Conservation (phyloP, 1,140 invertebrate species). For the Macrobrachium rosenbergii region DNA sequence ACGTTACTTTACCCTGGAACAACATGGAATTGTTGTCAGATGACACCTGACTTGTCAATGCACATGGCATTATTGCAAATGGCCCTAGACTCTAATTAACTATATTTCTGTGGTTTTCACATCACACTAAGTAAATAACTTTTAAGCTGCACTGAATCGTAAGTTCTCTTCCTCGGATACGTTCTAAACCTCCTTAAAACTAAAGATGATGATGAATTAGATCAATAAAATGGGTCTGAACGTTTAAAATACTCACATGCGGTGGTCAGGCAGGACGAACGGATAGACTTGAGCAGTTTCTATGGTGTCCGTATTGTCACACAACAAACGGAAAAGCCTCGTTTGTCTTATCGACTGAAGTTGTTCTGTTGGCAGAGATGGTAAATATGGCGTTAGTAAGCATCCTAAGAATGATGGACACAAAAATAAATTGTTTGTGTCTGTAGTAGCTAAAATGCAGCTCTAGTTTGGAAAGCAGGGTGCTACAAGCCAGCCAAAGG, state of each 20-base stretch:
- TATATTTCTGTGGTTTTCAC: too few species aligned
- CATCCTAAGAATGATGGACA: not conserved
- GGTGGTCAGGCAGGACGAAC: conserved; percentile 87
- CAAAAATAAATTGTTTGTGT: not conserved
- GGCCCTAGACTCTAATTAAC: too few species aligned
- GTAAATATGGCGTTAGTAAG: not conserved
- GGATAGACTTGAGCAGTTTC: conserved; percentile 94
- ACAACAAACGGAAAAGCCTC: conserved; percentile 88
- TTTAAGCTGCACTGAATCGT: too few species aligned
- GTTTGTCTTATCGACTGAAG: conserved; percentile 90
- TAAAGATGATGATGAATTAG: too few species aligned
- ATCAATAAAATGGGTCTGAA: too few species aligned
- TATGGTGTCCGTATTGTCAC: conserved; percentile 94
- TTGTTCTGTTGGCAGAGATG: conserved; percentile 77
- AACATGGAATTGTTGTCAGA: too few species aligned
- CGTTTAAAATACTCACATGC: conserved; percentile 32
- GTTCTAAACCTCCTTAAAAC: too few species aligned
- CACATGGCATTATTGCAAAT: too few species aligned
- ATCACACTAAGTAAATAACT: too few species aligned
- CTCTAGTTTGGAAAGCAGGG: not conserved
- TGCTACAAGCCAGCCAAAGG: not conserved
- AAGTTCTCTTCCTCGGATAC: too few species aligned
- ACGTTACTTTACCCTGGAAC: too few species aligned
- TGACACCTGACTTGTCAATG: too few species aligned
- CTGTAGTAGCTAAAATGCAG: not conserved